phyloP scores from a whole-genome alignment of 2,888 invertebrate species.

The Scaptomyza parva region DNA sequence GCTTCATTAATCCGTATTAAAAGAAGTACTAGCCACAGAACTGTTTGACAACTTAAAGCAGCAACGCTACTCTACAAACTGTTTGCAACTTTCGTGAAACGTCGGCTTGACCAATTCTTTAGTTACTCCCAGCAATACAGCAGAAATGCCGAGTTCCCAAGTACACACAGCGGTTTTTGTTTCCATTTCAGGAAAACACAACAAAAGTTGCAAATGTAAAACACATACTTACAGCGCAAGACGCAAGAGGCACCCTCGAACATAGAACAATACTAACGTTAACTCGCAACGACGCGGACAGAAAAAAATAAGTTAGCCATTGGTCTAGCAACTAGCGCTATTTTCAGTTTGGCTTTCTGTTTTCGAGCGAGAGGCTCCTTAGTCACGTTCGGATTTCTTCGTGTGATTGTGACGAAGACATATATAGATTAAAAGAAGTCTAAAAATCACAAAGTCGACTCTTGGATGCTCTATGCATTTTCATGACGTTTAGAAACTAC shows the following conservation, averaged over 20 bases:
- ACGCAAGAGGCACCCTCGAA: conserved; percentile 14
- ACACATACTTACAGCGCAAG: conserved; percentile 15
- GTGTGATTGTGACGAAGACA: conserved; percentile 30
- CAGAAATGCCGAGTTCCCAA: conserved; percentile 36
- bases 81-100: conserved; percentile 48
- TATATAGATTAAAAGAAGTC: not conserved
- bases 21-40: not conserved
- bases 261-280: conserved; percentile 11
- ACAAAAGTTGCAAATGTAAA: conserved; percentile 72
- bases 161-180: conserved; percentile 24
- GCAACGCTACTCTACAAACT: conserved; percentile 54
- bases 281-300: conserved; percentile 19
- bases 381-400: conserved; percentile 57
- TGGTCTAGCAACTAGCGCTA: conserved; percentile 40
- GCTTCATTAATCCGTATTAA: too few relatives aligned
- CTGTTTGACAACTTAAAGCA: conserved; percentile 41
- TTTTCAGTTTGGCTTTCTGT: conserved; percentile 33
- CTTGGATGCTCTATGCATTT: conserved; percentile 15
- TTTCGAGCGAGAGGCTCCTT: conserved; percentile 29
- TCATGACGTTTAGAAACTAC: not conserved
- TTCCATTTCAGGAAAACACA: conserved; percentile 64
- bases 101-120: conserved; percentile 42
- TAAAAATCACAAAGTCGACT: conserved; percentile 9
- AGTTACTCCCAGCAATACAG: conserved; percentile 14
- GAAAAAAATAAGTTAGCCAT: conserved; percentile 48